Evolutionary conservation across 2,113 vertebrate genomes (phyloP).

Genomic region (Papio anubis): DNA sequence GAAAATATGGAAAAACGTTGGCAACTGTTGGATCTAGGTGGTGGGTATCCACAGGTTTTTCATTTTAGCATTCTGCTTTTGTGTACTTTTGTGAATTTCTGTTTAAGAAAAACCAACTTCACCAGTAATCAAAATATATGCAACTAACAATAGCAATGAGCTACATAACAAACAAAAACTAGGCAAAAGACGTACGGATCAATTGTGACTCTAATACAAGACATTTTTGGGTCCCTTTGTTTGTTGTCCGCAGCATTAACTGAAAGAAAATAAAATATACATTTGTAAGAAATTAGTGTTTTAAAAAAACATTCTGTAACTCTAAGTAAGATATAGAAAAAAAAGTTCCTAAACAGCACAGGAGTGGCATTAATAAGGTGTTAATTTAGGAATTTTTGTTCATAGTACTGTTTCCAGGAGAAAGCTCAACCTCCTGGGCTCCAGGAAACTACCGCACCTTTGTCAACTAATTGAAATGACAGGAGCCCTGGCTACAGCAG

Average conservation of each 20-base stretch:
- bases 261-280: slow-evolving; percentile 77
- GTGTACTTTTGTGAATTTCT: not conserved
- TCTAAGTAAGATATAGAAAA: not conserved
- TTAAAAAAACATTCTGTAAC: not conserved
- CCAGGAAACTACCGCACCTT: not conserved
- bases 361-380: not conserved
- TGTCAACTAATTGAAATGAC: slow-evolving; percentile 18
- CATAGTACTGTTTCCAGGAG: not conserved
- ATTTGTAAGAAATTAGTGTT: slow-evolving; percentile 39
- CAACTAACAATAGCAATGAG: slow-evolving; percentile 16
- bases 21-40: not conserved
- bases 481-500: not conserved
- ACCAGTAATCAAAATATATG: not conserved
- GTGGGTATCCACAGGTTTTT: not conserved
- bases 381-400: slow-evolving; percentile 42
- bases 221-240: slow-evolving; percentile 96
- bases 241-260: slow-evolving; percentile 99
- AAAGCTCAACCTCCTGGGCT: slow-evolving; percentile 21
- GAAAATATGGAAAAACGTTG: not conserved
- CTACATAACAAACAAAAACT: not conserved
- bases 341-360: not conserved
- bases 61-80: slow-evolving; percentile 51
- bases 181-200: slow-evolving; percentile 91
- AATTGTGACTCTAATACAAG: slow-evolving; percentile 94
- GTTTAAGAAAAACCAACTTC: not conserved